Conservation (phyloP, 2,113 vertebrate species). For the Eptesicus fuscus region DNA sequence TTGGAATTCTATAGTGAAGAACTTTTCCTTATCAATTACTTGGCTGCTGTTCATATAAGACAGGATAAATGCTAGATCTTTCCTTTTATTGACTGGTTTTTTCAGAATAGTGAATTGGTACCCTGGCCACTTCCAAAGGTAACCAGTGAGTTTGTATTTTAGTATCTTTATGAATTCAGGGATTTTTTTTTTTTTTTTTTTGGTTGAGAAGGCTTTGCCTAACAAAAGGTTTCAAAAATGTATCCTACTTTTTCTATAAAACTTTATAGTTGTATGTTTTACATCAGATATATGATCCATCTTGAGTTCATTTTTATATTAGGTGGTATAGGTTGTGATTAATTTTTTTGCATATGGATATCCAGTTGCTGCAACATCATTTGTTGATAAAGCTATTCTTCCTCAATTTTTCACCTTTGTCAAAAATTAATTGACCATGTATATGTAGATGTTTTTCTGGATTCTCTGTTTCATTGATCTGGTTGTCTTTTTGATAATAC, state of each 20-base stretch:
- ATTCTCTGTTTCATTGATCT: neutral
- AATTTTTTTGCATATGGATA: neutral
- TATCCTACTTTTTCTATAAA: neutral
- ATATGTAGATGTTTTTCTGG: neutral
- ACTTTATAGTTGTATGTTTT: conserved; percentile 22
- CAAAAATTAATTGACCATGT: neutral
- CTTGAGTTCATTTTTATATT: neutral
- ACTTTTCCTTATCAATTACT: neutral
- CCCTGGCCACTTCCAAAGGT: neutral
- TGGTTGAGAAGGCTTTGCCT: neutral
- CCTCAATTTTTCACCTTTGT: neutral
- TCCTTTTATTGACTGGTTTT: neutral
- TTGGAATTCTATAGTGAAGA: conserved; percentile 13
- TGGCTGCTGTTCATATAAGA: neutral
- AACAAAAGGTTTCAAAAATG: neutral
- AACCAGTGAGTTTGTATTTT: neutral
- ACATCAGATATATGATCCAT: neutral
- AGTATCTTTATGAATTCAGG: neutral
- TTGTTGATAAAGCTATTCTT: conserved; percentile 3
- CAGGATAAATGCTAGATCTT: neutral
- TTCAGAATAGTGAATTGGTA: neutral
- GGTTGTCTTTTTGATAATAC: neutral
- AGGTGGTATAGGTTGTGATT: neutral
- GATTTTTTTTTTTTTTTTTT: neutral
- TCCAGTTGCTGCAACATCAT: neutral